Conservation (phyloP, 2,113 vertebrate genomes). For the Austrofundulus limnaeus region DNA sequence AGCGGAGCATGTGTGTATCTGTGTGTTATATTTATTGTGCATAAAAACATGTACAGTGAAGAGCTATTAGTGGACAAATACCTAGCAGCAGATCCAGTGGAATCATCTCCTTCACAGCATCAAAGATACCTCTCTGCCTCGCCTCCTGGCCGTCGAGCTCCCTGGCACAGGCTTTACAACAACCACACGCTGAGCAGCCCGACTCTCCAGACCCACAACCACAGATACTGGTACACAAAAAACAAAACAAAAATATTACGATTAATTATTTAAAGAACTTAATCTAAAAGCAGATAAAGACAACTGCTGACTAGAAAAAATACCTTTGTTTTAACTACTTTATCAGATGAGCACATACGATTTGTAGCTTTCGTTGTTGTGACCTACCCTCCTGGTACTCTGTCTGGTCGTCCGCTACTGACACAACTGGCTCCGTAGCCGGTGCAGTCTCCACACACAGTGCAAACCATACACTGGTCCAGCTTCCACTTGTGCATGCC, state of each 20-base stretch:
- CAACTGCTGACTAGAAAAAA: no score
- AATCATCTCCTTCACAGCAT: conserved; percentile 99
- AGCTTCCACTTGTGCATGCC: conserved; percentile 99
- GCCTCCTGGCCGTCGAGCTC: conserved; percentile 97
- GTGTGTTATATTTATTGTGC: no score
- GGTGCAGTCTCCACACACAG: conserved; percentile 96
- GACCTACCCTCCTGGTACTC: conserved; percentile 95
- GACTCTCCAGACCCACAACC: conserved; percentile 98
- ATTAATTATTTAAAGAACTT: not conserved
- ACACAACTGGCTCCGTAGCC: conserved; percentile 98
- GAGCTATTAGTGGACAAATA: conserved; percentile 59
- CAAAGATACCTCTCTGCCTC: conserved; percentile 96
- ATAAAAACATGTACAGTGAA: not conserved
- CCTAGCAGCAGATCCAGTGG: conserved; percentile 95
- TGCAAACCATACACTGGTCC: conserved; percentile 99
- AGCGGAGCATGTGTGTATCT: no score
- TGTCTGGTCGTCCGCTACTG: conserved; percentile 94
- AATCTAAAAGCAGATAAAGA: no score
- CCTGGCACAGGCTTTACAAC: conserved; percentile 97
- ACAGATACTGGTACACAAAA: conserved; percentile 85
- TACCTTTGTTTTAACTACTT: no score
- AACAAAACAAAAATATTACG: not conserved
- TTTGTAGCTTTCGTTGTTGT: no score
- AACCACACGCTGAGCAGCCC: conserved; percentile 95
- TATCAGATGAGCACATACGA: no score